These are phyloP conservation scores for Neosilurus hyrtlii DNA, from an alignment of 2,797 vertebrate genomes.

Conservation along the genomic window DNA sequence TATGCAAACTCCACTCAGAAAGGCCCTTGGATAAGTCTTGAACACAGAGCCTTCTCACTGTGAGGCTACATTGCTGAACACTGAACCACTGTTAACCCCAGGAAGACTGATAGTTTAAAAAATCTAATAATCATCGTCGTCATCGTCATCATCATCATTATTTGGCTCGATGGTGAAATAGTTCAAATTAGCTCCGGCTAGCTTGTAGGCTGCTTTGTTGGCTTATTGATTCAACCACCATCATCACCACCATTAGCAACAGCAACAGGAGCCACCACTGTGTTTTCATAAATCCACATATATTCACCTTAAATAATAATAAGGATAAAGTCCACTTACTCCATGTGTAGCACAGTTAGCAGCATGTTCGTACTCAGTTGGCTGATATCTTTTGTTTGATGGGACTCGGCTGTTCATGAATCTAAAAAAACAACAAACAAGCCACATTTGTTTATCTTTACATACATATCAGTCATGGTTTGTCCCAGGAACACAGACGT, in stretches of 20 bases:
- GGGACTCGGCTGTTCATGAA: slow-evolving; percentile 94
- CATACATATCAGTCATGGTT: neutral
- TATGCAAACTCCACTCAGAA: no score
- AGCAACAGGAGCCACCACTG: neutral
- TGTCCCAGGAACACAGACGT: neutral
- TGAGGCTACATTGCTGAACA: no score
- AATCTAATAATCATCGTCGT: no score
- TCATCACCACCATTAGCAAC: neutral
- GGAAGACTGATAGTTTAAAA: no score
- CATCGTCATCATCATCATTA: no score
- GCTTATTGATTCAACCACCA: neutral
- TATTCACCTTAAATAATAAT: neutral
- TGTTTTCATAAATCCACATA: neutral
- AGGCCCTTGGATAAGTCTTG: no score
- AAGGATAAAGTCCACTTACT: slow-evolving; percentile 71
- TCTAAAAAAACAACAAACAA: slow-evolving; percentile 66
- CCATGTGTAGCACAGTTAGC: slow-evolving; percentile 93
- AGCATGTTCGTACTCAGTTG: slow-evolving; percentile 89
- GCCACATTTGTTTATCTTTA: neutral
- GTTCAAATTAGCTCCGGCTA: neutral
- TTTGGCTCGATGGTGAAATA: neutral
- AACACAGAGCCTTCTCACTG: no score
- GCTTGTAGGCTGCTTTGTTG: neutral
- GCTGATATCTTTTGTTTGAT: slow-evolving; percentile 86
- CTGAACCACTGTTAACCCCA: no score